Conservation (phyloP, 2,888 invertebrate genomes). For the Piscicola geometra region DNA sequence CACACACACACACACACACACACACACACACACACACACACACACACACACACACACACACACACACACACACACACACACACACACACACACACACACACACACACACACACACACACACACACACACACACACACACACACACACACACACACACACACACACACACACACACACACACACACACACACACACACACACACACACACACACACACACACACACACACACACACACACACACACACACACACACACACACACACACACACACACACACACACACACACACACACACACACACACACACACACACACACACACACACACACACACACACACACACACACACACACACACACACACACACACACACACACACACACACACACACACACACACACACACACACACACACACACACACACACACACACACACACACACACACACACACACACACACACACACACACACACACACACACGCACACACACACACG, state of each 20-base stretch:
- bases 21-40: conserved; percentile 13
- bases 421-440: conserved; percentile 19
- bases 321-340: conserved; percentile 19
- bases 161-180: conserved; percentile 19
- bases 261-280: conserved; percentile 16
- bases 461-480: conserved; percentile 19
- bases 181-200: conserved; percentile 19
- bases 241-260: conserved; percentile 19
- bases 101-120: conserved; percentile 19
- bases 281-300: conserved; percentile 16
- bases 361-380: conserved; percentile 19
- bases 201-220: conserved; percentile 19
- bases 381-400: conserved; percentile 19
- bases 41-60: conserved; percentile 13
- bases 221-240: conserved; percentile 18
- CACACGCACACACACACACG: conserved; percentile 4
- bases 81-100: conserved; percentile 19
- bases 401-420: conserved; percentile 19
- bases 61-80: conserved; percentile 5
- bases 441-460: conserved; percentile 19
- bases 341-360: conserved; percentile 19
- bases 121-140: conserved; percentile 19
- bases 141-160: conserved; percentile 19
- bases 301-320: conserved; percentile 19
- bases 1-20: conserved; percentile 16